Base-by-base conservation (phyloP, 2,113 vertebrate species). In the Chaenogobius annularis region DNA sequence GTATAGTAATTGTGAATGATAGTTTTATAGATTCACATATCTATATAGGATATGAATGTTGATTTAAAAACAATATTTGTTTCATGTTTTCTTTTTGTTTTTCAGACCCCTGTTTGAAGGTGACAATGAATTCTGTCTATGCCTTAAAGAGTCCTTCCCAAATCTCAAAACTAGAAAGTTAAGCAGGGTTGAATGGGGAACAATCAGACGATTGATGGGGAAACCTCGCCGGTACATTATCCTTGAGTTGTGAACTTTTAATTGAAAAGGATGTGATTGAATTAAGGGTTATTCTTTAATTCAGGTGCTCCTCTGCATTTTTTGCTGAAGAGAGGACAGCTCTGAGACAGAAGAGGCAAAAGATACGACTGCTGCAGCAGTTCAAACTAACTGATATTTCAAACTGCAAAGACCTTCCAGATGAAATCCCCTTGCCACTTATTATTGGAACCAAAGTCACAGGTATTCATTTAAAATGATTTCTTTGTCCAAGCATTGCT, bases 361-460 rank as follows among this genome's bases (percentile, higher is more conserved):
- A 98, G 91, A 99, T 99, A 90, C 92, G 98, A 12, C 93, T 98
- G 50, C 76, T 99, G 82, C 98, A 99, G 86, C 98, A 99, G 81
- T 92, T 96, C 67, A 99, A 99, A 77, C 93, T 99, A 74, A 94
- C 96, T 14, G 97, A 99, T 58, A 93, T 99, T 79, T 97, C 96
- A 1, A 94, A 94, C 66, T 99, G 97, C 91, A 99, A 99, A 94
- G 98, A 99, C 83, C 96, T 99, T 79, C 98, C 98, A 19, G 97
- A 99, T 68, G 96, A 99, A 91, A 99, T 99, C 83, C 98, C 98
- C 26, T 87, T 99, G 52, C 96, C 96, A 0, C 92, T 99, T 85
- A 97, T 98, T 83, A 99, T 99, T 85, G 98, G 98, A 91, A 99
- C 98, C 72, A 99, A 99, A 95, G 98, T 99, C 85, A 99, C 98